Evolutionary conservation across 1,140 invertebrate species (phyloP).

Genomic region (Pogonus chalceus): DNA sequence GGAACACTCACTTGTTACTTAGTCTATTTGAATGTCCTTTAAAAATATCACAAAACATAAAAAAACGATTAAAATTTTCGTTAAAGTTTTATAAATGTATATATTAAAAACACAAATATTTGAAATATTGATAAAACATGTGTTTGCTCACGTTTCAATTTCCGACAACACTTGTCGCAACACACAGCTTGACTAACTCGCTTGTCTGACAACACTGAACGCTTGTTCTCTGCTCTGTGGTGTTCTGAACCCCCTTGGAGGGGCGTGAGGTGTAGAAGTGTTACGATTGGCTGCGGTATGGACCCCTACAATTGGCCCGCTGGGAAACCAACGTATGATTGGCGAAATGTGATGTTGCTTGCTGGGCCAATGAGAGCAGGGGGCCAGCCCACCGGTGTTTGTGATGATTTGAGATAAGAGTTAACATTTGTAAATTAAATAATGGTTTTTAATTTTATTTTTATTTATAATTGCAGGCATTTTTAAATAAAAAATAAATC

Average conservation of each 20-base stretch:
- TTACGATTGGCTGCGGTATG: conserved; percentile 20
- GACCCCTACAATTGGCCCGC: conserved; percentile 28
- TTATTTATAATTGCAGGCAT: too few species aligned
- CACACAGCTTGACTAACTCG: conserved; percentile 35
- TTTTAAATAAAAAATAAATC: too few species aligned
- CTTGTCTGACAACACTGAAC: too few species aligned
- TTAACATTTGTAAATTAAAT: too few species aligned
- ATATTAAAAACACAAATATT: too few species aligned
- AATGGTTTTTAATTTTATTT: too few species aligned
- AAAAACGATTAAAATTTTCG: background rate
- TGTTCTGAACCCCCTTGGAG: conserved; percentile 12
- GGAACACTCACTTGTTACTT: background rate
- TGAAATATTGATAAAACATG: too few species aligned
- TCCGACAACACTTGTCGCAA: conserved; percentile 15
- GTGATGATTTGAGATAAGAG: too few species aligned
- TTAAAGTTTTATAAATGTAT: too few species aligned
- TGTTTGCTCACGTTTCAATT: too few species aligned
- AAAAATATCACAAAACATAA: background rate
- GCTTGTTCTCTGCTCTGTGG: conserved; percentile 23
- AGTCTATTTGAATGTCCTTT: background rate
- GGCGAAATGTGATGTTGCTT: conserved; percentile 21
- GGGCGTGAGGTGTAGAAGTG: conserved; percentile 12
- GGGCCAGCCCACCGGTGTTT: conserved; percentile 19
- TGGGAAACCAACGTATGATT: conserved; percentile 5
- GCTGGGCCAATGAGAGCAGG: conserved; percentile 26